Conservation (phyloP, 2,888 invertebrate species). For the Callyntrura sp. region DNA sequence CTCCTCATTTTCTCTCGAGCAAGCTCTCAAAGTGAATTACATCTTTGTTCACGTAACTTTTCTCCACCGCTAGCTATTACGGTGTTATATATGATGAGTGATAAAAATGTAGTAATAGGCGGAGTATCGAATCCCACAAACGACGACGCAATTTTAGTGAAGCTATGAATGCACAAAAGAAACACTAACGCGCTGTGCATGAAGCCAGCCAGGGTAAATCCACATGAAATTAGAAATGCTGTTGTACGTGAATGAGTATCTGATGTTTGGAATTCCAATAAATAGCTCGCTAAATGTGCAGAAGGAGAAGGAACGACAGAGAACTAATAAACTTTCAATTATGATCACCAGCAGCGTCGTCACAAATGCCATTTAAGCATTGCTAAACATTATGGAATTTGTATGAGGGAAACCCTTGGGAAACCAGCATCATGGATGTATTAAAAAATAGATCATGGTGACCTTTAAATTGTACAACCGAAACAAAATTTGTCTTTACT, state of each 20-base stretch:
- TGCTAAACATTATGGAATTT: not conserved
- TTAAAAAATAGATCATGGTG: not conserved
- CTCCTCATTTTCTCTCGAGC: too few relatives aligned
- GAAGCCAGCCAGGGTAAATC: not conserved
- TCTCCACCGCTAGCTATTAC: too few relatives aligned
- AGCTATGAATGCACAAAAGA: too few relatives aligned
- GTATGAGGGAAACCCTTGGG: not conserved
- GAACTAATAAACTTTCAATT: constrained; percentile 16
- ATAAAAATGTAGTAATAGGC: too few relatives aligned
- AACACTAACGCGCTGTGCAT: not conserved
- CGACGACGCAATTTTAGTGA: too few relatives aligned
- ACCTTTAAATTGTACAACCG: not conserved
- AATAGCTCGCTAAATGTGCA: not conserved
- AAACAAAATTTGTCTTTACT: too few relatives aligned
- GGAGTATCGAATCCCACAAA: too few relatives aligned
- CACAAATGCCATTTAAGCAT: not conserved
- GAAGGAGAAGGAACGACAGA: not conserved
- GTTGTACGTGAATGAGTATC: too few relatives aligned
- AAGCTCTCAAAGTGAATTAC: too few relatives aligned
- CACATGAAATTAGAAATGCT: too few relatives aligned
- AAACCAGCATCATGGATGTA: not conserved
- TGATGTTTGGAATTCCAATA: not conserved
- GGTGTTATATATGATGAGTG: too few relatives aligned
- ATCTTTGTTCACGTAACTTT: too few relatives aligned
- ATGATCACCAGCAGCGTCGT: not conserved